Evolutionary conservation across 2,113 vertebrate genomes (phyloP).

Genomic region (Geococcyx californianus): DNA sequence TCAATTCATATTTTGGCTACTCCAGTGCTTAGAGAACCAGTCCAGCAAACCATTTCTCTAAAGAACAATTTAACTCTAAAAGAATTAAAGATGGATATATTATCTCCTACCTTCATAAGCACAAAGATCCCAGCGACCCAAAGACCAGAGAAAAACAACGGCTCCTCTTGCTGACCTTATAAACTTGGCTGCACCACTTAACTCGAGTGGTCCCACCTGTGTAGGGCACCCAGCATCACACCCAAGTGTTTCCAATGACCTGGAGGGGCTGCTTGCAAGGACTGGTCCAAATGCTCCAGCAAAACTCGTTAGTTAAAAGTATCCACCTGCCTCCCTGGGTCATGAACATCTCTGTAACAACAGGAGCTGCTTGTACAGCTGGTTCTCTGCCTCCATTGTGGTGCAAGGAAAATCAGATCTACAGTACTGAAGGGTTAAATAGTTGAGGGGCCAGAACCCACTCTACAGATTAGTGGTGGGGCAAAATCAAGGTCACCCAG

Average conservation of each 20-base stretch:
- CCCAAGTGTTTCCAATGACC: background rate
- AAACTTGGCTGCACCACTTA: background rate
- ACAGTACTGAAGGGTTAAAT: background rate
- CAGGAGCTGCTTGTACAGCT: background rate
- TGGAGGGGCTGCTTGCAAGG: background rate
- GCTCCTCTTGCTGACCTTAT: background rate
- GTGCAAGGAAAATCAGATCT: background rate
- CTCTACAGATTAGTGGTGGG: background rate
- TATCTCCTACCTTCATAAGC: background rate
- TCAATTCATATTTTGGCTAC: background rate
- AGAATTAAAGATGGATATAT: background rate
- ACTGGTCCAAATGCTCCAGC: background rate
- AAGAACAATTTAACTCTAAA: background rate
- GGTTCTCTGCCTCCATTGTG: background rate
- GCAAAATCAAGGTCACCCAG: slow-evolving; percentile 23
- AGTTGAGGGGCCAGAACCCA: background rate
- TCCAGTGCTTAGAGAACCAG: background rate
- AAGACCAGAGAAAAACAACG: fast-evolving
- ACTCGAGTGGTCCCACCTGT: background rate
- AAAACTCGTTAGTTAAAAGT: background rate
- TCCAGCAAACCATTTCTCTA: background rate
- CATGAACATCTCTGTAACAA: background rate
- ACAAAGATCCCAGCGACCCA: fast-evolving
- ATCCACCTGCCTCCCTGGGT: background rate
- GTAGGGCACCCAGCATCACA: background rate